Evolutionary conservation across 2,113 vertebrate species (phyloP), one percentile per base, ranked within the genome.

Genomic region (Toxotes jaculatrix): DNA sequence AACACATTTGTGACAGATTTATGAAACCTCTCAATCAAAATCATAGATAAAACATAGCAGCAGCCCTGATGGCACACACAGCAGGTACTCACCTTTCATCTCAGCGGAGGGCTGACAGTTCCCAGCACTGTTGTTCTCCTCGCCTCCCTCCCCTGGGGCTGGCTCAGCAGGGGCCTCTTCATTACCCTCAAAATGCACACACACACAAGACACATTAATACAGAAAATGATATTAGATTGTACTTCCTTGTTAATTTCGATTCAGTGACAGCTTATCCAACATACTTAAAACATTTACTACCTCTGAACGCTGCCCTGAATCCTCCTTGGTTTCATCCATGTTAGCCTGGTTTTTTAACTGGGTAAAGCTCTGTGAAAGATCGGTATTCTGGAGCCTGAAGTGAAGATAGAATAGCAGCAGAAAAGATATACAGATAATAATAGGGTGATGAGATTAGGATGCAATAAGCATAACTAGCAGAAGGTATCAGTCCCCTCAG

Each of bases 71-170:
- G 40, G 45, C 63, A 63, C 4, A 77, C 72, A 62, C 76, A 55
- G 81, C 56, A 66, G 76, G 68, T 77, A 42, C 90, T 89, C 78
- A 96, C 95, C 92, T 94, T 95, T 95, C 55, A 84, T 94, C 75
- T 95, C 94, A 32, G 79, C 42, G 7, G 93, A 85, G 79, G 78
- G 74, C 69, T 88, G 88, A 87, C 87, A 96, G 69, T 93, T 96
- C 75, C 96, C 96, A 85, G 96, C 93, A 1, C 95, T 95, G 87
- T 95, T 95, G 93, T 95, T 97, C 95, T 96, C 96, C 71, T 96
- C 92, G 14, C 95, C 93, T 86, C 95, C 96, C 32, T 95, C 96
- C 79, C 92, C 88, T 47, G 31, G 74, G 86, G 83, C 77, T 5
- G 62, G 94, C 92, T 89, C 96, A 90, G 83, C 91, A 91, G 80